Evolutionary conservation across 2,888 invertebrate species (phyloP).

Genomic region (Melipona bicolor): DNA sequence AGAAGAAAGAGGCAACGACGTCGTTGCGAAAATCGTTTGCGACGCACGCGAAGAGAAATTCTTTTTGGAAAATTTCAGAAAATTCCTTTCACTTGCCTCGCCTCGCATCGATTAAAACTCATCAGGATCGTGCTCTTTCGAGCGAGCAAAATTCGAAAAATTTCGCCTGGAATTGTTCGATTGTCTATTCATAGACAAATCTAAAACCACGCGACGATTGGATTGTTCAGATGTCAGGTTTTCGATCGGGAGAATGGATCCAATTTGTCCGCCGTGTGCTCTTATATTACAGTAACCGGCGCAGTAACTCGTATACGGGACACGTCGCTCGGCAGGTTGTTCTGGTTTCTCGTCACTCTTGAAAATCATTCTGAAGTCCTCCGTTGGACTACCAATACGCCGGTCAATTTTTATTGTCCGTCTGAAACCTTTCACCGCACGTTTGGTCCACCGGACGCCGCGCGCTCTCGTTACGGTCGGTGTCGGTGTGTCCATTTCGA

Average conservation of each 20-base stretch:
- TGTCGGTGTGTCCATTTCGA: conserved; percentile 7
- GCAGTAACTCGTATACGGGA: conserved; percentile 44
- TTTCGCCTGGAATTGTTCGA: not conserved
- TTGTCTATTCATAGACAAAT: not conserved
- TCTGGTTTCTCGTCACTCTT: conserved; percentile 58
- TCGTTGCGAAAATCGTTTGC: no score
- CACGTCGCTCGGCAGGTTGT: conserved; percentile 55
- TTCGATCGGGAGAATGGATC: conserved; percentile 34
- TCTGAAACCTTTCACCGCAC: conserved; percentile 56
- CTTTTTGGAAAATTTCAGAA: no score
- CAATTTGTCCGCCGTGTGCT: conserved; percentile 44
- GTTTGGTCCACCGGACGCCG: conserved; percentile 8
- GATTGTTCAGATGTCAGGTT: not conserved
- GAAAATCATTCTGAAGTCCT: conserved; percentile 59
- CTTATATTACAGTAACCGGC: conserved; percentile 45
- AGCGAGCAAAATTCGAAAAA: no score
- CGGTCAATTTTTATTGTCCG: conserved; percentile 59
- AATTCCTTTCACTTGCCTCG: no score
- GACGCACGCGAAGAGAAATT: no score
- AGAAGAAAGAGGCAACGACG: no score
- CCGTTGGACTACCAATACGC: conserved; percentile 43
- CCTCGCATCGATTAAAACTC: no score
- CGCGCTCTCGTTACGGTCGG: conserved; percentile 21
- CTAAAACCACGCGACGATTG: not conserved
- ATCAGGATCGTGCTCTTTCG: no score